Conservation (phyloP, 1,140 invertebrate genomes). For the Ceratina calcarata region DNA sequence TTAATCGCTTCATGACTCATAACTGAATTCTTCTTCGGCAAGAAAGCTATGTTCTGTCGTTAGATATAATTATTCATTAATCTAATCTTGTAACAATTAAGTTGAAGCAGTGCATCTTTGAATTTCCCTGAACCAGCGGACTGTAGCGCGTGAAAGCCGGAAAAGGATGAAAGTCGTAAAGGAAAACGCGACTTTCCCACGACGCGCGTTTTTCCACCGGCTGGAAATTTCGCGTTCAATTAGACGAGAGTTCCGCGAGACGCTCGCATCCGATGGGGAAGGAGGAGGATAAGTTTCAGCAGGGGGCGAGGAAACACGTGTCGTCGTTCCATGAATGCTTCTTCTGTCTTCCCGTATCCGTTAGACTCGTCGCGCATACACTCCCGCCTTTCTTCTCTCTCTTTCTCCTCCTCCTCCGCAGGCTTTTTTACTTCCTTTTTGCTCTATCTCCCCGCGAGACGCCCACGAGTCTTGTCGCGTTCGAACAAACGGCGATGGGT, state of each 20-base stretch:
- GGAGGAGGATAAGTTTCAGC: no score
- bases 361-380: neutral
- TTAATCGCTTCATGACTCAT: no score
- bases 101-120: no score
- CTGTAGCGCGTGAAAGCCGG: neutral
- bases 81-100: no score
- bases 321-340: constrained; percentile 43
- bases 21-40: no score
- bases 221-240: constrained; percentile 38
- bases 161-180: neutral
- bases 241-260: constrained; percentile 18
- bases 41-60: no score
- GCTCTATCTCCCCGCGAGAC: constrained; percentile 1
- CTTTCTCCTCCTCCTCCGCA: neutral
- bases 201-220: constrained; percentile 20
- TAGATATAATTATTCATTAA: no score
- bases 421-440: neutral
- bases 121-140: no score
- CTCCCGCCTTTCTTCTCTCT: neutral
- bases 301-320: constrained; percentile 39
- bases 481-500: constrained; percentile 34
- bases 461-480: constrained; percentile 20
- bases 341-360: constrained; percentile 34
- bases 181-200: constrained; percentile 30
- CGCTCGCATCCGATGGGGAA: neutral